Percentiles rank a stretch among this genome's conserved stretches.
Evolutionary conservation across 1,140 invertebrate genomes (phyloP).

Genomic region (Drosophila melanogaster): DNA sequence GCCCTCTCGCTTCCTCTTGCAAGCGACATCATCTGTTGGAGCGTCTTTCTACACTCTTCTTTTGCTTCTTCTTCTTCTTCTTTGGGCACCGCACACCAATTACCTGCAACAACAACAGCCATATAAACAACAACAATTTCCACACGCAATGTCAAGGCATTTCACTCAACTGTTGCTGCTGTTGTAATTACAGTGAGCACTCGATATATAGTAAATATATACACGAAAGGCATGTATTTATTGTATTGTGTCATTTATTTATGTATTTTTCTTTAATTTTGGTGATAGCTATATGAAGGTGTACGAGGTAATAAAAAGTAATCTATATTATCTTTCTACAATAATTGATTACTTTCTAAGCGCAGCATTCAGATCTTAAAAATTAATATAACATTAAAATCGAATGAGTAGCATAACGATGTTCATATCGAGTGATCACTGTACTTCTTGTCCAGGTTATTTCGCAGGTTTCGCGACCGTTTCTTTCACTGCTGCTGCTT

Average conservation of each 20-base stretch:
- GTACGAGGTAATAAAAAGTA: no score
- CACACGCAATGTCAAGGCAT: conserved; percentile 75
- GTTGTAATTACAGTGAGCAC: conserved; percentile 22
- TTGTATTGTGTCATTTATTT: no score
- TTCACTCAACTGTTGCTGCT: conserved; percentile 72
- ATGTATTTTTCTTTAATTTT: no score
- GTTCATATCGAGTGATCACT: neutral
- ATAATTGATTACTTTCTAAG: no score
- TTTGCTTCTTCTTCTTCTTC: conserved; percentile 1
- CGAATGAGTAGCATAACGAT: no score
- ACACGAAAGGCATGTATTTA: no score
- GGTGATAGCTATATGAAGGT: no score
- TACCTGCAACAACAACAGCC: conserved; percentile 29
- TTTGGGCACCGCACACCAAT: conserved; percentile 51
- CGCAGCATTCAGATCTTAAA: no score
- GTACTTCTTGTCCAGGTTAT: conserved; percentile 6
- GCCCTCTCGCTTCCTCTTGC: neutral
- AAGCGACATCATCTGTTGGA: conserved; percentile 27
- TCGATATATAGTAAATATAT: rapidly evolving
- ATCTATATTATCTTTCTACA: no score
- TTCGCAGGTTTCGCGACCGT: neutral
- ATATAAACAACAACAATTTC: conserved; percentile 49
- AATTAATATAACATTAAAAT: no score
- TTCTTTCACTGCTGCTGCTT: conserved; percentile 17
- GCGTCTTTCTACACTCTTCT: neutral